A percentile compares a stretch with the other conserved stretches of the same genome.
These are phyloP conservation scores for Gallinago jamesoni DNA, from an alignment of 2,113 vertebrate genomes.

Conservation along the genomic window DNA sequence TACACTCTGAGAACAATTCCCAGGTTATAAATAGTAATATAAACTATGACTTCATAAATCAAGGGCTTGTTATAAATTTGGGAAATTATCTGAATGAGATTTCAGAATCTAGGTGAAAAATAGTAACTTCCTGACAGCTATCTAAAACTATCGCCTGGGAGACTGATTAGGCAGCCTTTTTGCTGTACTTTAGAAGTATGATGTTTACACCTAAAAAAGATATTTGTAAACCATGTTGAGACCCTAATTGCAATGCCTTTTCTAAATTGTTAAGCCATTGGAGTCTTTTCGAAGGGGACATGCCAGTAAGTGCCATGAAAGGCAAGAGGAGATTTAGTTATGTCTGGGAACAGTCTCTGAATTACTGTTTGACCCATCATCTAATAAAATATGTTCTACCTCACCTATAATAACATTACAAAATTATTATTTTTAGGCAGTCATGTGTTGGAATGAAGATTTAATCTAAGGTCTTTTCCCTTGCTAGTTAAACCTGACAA, in stretches of 20 bases:
- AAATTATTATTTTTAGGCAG: neutral
- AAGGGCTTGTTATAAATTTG: neutral
- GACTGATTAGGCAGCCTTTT: neutral
- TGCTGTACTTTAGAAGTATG: neutral
- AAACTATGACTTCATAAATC: neutral
- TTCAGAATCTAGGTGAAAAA: constrained; percentile 5
- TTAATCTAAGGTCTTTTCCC: neutral
- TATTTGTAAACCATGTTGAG: neutral
- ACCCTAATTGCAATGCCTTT: neutral
- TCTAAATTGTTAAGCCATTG: neutral
- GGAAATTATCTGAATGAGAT: neutral
- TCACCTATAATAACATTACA: neutral
- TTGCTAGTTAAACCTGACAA: neutral
- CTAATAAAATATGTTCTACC: neutral
- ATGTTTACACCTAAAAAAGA: neutral
- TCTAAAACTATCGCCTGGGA: neutral
- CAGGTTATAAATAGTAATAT: neutral
- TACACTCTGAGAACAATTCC: neutral
- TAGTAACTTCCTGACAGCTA: neutral
- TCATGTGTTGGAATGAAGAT: neutral
- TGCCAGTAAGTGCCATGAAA: neutral
- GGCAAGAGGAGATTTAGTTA: neutral
- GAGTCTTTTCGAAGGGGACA: neutral
- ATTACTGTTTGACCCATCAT: neutral
- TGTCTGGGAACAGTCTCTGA: neutral